These are phyloP conservation scores for Molorchus minor DNA, from an alignment of 2,888 invertebrate genomes.

Conservation along the genomic window DNA sequence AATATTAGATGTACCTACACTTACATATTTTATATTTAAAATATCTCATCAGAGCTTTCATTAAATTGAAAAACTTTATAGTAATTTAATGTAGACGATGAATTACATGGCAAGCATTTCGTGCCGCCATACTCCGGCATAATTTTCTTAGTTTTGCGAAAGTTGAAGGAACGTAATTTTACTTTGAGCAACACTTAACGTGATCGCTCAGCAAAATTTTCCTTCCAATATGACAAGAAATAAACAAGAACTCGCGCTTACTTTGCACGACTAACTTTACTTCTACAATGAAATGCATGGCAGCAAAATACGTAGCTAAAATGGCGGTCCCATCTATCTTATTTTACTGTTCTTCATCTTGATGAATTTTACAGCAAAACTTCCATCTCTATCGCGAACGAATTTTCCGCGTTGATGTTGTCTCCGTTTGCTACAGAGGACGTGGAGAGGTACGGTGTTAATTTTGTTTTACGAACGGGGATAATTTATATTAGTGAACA, in stretches of 20 bases:
- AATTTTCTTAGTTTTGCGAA: slow-evolving; percentile 61
- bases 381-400: slow-evolving; percentile 25
- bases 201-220: slow-evolving; percentile 47
- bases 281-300: slow-evolving; percentile 59
- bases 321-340: slow-evolving; percentile 61
- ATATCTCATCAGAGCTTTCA: too few relatives aligned
- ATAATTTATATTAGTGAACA: slow-evolving; percentile 62
- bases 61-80: not conserved
- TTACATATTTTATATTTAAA: too few relatives aligned
- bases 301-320: slow-evolving; percentile 59
- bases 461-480: slow-evolving; percentile 58
- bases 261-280: slow-evolving; percentile 37
- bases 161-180: slow-evolving; percentile 61
- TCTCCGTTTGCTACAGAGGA: slow-evolving; percentile 31
- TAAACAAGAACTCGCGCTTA: slow-evolving; percentile 34
- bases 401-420: not conserved
- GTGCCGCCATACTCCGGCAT: slow-evolving; percentile 49
- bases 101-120: slow-evolving; percentile 28
- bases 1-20: too few relatives aligned
- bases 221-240: slow-evolving; percentile 30
- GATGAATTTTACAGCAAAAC: slow-evolving; percentile 50
- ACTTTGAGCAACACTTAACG: slow-evolving; percentile 59
- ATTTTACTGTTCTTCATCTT: slow-evolving; percentile 59
- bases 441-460: slow-evolving; percentile 34
- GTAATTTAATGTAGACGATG: not conserved